A percentile compares a stretch with the other conserved stretches of the same genome.
Evolutionary conservation across 2,113 vertebrate genomes (phyloP).

Genomic region (Ceratotherium simum): DNA sequence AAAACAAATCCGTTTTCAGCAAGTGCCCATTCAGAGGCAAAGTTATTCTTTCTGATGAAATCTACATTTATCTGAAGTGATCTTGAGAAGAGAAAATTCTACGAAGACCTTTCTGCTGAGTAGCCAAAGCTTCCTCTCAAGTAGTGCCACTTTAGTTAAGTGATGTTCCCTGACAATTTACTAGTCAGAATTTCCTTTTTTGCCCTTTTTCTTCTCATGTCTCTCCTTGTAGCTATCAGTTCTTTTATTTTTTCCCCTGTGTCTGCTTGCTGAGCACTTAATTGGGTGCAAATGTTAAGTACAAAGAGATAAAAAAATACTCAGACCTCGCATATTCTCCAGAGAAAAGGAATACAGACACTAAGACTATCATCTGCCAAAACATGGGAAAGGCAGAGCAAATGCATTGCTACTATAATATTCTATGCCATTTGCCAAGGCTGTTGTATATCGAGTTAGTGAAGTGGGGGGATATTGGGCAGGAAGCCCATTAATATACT

Average conservation of each 20-base stretch:
- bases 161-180: neutral
- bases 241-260: neutral
- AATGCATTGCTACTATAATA: neutral
- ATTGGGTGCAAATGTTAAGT: constrained; percentile 52
- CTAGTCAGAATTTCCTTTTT: neutral
- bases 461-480: no score
- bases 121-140: neutral
- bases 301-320: constrained; percentile 19
- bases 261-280: constrained; percentile 11
- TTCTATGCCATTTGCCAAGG: neutral
- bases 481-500: neutral
- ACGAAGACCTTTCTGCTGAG: neutral
- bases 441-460: neutral
- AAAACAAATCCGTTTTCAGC: constrained; percentile 46
- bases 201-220: neutral
- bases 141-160: neutral
- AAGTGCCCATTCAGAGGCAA: neutral
- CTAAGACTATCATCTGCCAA: neutral
- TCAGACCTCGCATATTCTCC: neutral
- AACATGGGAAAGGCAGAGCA: neutral
- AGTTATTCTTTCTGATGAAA: constrained; percentile 34
- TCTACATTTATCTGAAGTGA: constrained; percentile 36
- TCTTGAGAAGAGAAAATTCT: constrained; percentile 23
- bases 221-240: neutral
- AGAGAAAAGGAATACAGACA: neutral